Evolutionary conservation across 2,888 invertebrate genomes (phyloP), one percentile per base, ranked within the genome.

Genomic region (Cryptus armator): DNA sequence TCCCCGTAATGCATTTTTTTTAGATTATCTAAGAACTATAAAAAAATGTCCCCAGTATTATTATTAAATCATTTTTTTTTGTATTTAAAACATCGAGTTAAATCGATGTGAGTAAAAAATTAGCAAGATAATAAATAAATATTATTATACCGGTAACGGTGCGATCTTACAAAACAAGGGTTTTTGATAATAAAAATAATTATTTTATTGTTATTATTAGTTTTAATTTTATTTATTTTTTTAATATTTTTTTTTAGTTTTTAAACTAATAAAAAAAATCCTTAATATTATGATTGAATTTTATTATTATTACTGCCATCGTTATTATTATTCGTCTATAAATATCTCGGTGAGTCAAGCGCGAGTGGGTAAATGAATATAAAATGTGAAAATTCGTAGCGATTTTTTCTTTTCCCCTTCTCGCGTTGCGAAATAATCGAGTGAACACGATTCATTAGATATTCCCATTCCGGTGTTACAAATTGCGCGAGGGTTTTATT

Each of bases 401-500:
- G 24, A 44, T 9, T 29, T 46, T 24, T 5, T 7, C 12, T 53
- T 29, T n/a, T 53, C 67, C 14, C 32, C 48, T 5, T 14, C 51
- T 48, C 6, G 2, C 29, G 62, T 68, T 37, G 48, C 68, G 72
- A 64, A 81, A 77, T 77, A 64, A 83, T 76, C 48, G 74, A 81
- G 77, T 74, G 43, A 68, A 37, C 46, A 64, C 72, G 72, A 84
- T 84, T 53, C 67, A 77, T 81, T 81, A 64, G 62, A 77, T 81
- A 81, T 81, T 84, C 84, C 37, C 80, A 78, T 86, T 51, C 48
- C 32, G 56, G 64, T 68, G 66, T 51, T 76, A 84, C 70, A 84
- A 87, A 86, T 86, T 79, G 79, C 75, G 70, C 51, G 46, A 72
- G 64, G 75, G 67, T 32, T 62, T 62, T 14, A 32, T 62, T 62